Percentiles rank a stretch among this genome's conserved stretches.
These are phyloP conservation scores for Dermochelys coriacea DNA, from an alignment of 2,797 vertebrate species.

Conservation along the genomic window DNA sequence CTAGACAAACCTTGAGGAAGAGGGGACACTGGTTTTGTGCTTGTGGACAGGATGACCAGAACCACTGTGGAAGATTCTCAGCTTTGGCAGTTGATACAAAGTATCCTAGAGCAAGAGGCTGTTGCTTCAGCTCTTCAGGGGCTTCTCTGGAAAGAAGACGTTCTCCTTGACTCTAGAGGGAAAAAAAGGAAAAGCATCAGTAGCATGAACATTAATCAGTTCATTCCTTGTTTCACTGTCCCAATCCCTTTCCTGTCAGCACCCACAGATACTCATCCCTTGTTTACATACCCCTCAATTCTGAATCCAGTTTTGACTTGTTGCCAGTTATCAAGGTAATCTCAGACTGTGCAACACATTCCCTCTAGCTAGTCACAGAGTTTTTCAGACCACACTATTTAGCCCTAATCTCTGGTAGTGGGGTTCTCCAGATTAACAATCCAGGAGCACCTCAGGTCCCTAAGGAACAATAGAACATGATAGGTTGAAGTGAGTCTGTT, in stretches of 20 bases:
- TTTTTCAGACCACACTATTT: not conserved
- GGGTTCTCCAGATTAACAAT: not conserved
- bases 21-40: conserved; percentile 98
- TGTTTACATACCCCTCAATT: not conserved
- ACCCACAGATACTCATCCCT: not conserved
- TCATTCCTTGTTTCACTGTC: not conserved
- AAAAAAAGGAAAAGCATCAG: not conserved
- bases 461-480: not conserved
- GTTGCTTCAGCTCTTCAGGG: conserved; percentile 97
- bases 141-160: conserved; percentile 95
- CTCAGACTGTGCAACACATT: not conserved
- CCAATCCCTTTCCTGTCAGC: not conserved
- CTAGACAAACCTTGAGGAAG: conserved; percentile 92
- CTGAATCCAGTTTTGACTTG: not conserved
- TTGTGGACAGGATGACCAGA: conserved; percentile 98
- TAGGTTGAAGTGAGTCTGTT: fast-evolving
- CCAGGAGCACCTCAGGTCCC: not conserved
- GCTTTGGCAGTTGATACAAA: conserved; percentile 97
- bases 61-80: conserved; percentile 96
- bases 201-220: not conserved
- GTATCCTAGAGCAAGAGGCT: conserved; percentile 96
- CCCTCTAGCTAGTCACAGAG: not conserved
- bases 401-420: not conserved
- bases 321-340: not conserved
- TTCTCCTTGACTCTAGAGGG: conserved; percentile 91